Evolutionary conservation across 92 coral and sea anemone genomes (phyloP).

Genomic region (Paragorgia papillata): DNA sequence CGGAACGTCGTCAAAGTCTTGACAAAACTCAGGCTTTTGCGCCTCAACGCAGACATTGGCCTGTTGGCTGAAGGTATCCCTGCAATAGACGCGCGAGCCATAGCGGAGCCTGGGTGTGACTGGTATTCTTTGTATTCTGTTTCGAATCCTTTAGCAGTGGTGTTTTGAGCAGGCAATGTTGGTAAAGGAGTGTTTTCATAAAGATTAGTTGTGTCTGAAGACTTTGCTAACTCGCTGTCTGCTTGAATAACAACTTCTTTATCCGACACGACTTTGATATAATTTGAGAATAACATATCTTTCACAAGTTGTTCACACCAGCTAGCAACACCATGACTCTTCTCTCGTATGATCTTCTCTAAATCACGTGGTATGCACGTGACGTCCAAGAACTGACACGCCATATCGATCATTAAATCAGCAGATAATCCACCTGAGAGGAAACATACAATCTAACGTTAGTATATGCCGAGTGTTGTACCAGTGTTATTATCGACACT

Average conservation of each 20-base stretch:
- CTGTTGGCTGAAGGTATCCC: not conserved
- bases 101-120: constrained; percentile 22
- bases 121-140: not conserved
- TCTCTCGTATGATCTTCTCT: constrained; percentile 74
- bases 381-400: constrained; percentile 97
- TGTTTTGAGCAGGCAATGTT: constrained; percentile 38
- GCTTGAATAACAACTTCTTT: constrained; percentile 63
- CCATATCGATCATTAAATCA: constrained; percentile 83
- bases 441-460: not conserved
- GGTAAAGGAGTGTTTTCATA: not conserved
- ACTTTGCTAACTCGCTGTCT: constrained; percentile 12
- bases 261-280: constrained; percentile 70
- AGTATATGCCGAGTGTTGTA: not conserved
- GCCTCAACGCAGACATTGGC: constrained; percentile 16
- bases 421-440: constrained; percentile 73
- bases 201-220: not conserved
- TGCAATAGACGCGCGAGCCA: constrained; percentile 20
- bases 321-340: constrained; percentile 96
- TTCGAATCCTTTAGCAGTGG: not conserved
- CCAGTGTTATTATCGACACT: too few species aligned
- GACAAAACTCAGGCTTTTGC: constrained; percentile 19
- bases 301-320: constrained; percentile 99
- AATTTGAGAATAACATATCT: constrained; percentile 75
- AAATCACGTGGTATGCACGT: constrained; percentile 85
- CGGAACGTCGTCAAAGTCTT: constrained; percentile 26